Evolutionary conservation across 2,797 vertebrate genomes (phyloP).

Genomic region (Eulemur albifrons): DNA sequence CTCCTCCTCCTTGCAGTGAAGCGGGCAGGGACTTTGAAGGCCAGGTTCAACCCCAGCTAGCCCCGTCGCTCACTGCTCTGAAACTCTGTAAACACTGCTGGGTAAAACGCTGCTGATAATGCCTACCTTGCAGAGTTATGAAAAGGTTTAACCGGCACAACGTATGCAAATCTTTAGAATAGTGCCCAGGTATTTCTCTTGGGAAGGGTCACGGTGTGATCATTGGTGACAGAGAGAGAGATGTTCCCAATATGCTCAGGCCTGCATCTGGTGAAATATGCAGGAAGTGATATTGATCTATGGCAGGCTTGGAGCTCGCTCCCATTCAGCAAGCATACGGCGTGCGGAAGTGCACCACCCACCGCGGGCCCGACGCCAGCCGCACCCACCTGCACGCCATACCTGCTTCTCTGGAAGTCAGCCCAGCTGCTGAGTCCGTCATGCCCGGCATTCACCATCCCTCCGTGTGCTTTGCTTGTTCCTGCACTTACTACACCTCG

Average conservation of each 20-base stretch:
- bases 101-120: neutral
- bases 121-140: neutral
- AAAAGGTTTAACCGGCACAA: neutral
- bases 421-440: accelerated
- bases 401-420: neutral
- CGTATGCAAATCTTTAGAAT: neutral
- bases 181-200: neutral
- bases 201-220: neutral
- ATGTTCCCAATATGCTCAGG: neutral
- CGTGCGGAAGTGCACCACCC: accelerated
- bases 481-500: neutral
- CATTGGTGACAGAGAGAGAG: neutral
- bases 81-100: neutral
- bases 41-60: neutral
- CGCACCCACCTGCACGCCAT: neutral
- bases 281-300: neutral
- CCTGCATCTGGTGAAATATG: no score
- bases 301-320: no score
- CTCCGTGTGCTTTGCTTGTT: neutral
- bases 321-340: accelerated
- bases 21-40: neutral
- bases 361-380: neutral
- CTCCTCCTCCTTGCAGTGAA: neutral
- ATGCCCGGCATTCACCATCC: no score
- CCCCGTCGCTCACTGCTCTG: neutral